Evolutionary conservation across 2,888 invertebrate species (phyloP), one percentile per base, ranked within the genome.

Genomic region (Caenorhabditis sp.): DNA sequence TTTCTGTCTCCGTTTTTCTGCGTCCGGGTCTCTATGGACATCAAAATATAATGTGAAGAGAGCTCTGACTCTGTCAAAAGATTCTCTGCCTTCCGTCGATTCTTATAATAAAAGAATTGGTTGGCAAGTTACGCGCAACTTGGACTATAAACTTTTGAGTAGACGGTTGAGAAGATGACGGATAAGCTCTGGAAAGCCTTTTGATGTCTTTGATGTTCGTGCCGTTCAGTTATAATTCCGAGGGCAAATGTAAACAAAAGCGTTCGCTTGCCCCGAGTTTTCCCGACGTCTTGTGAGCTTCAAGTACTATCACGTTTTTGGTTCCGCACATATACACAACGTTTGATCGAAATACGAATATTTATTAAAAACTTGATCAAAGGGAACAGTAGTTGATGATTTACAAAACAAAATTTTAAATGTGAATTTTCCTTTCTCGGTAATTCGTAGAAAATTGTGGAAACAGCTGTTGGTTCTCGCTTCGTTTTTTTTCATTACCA

Each of bases 301-400:
- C 67, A 76, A 76, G 76, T 76, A 76, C 76, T 76, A 76, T 76
- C 76, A 76, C 76, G 76, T 76, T 76, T 76, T 76, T 61, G 44
- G 51, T 65, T 65, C 37, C 58, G 67, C 56, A 76, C 67, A 76
- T 50, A 15, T n/a, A n/a, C 9, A 61, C 40, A 40, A 26, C 51
- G 51, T 8, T 13, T 1, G 51, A 58, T 11, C 13, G 40, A 40
- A 67, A 53, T 40, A 53, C 32, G 24, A 24, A 22, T 55, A 6
- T n/a, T 37, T 20, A 13, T 40, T 13, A 13, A 13, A 40, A 40
- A 40, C 2, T 13, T 6, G 9, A 32, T 9, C 32, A 9, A 9
- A 9, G 32, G 32, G 32, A 32, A 32, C 32, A 32, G n/a, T n/a
- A n/a, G n/a, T n/a, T n/a, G n/a, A n/a, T n/a, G n/a, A n/a, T n/a